Base-by-base conservation (phyloP, 2,797 vertebrate species). In the Hemibagrus guttatus region DNA sequence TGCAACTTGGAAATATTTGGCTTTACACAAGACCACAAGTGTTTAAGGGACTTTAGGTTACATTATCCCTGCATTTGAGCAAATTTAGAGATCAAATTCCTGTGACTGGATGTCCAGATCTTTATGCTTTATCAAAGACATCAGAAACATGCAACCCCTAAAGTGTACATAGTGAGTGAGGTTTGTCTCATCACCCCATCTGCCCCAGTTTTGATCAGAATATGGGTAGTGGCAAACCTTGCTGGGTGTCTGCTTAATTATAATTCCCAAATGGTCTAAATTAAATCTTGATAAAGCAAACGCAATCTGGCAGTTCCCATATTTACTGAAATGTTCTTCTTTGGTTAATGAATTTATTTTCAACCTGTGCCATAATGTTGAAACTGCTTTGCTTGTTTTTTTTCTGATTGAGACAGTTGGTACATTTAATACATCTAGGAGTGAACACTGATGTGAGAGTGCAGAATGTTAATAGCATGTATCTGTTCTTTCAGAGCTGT, bases 401-500 rank as follows among this genome's bases (percentile, higher is more conserved):
- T 54, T 63, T 76, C 64, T 66, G 31, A 52, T 58, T 31, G 28
- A 21, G 28, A 2, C 49, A 35, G 17, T 76, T 76, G 14, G 6
- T 58, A 58, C 39, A 59, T 39, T 39, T 79, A 79, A 7, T 59
- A 59, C 21, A 59, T 59, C 9, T 39, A 31, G 49, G 19, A 46
- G 23, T 74, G 42, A 52, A 74, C 26, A 21, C 19, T 21, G 28
- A 78, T 78, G 17, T 23, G 7, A 5, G 19, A 78, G 12, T 21
- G 4, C 19, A 58, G 54, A 78, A 17, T 56, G 31, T 68, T 42
- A 42, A 63, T 83, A 4, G 19, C 86, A 23, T 78, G 23, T 88
- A 31, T 87, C 7, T 87, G 46, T 88, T 61, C 35, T 56, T 64
- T 85, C 87, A 97, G 96, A 87, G 91, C 39, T 97, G 97, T 90